phyloP scores from a whole-genome alignment of 2,888 invertebrate genomes.

The Taenaris catops region DNA sequence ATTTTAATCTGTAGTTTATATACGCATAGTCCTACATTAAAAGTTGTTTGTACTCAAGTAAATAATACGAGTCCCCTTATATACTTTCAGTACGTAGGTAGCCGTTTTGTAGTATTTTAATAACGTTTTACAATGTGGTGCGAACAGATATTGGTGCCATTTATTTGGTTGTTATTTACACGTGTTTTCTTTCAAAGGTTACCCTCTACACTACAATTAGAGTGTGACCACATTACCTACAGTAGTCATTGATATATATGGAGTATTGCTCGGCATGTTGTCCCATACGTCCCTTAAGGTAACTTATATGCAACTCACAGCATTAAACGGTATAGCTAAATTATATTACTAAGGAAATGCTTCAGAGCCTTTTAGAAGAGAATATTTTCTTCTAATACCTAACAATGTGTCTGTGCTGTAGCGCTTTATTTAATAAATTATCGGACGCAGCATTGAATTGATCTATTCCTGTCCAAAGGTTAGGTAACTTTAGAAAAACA shows the following conservation, averaged over 20 bases:
- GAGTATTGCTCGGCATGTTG: conserved; percentile 29
- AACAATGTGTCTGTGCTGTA: too few relatives aligned
- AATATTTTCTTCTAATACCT: too few relatives aligned
- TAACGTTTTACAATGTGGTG: conserved; percentile 45
- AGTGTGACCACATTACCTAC: conserved; percentile 19
- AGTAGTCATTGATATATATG: conserved; percentile 25
- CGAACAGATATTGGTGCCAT: conserved; percentile 70
- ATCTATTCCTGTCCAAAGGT: too few relatives aligned
- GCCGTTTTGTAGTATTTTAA: conserved; percentile 24
- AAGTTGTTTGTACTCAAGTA: conserved; percentile 23
- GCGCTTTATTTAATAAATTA: too few relatives aligned
- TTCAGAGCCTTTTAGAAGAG: too few relatives aligned
- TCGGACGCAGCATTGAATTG: too few relatives aligned
- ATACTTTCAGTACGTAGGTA: conserved; percentile 22
- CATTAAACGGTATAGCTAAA: too few relatives aligned
- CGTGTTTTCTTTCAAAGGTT: conserved; percentile 60
- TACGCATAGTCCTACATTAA: conserved; percentile 23
- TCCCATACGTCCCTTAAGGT: not conserved
- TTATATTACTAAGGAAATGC: too few relatives aligned
- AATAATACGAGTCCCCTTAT: conserved; percentile 14
- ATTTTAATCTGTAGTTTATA: conserved; percentile 23
- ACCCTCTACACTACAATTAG: conserved; percentile 44
- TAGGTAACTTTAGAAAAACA: too few relatives aligned
- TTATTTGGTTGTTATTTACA: conserved; percentile 69
- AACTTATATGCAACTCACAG: too few relatives aligned